Evolutionary conservation across 2,888 invertebrate species (phyloP).

Genomic region (Villa cingulata): DNA sequence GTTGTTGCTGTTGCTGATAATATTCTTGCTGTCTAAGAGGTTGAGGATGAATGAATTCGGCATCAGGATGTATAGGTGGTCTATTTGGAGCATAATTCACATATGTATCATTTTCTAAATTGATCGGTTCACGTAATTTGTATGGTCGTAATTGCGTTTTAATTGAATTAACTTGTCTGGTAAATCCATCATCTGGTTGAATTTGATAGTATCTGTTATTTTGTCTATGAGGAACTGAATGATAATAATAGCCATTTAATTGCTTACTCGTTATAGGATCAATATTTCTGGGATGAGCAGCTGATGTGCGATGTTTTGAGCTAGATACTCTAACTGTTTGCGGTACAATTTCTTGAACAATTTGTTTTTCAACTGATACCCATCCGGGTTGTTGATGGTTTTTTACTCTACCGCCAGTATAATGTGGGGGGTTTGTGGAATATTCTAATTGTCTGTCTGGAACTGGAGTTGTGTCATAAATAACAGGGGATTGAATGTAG

Average conservation of each 20-base stretch:
- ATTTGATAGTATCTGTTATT: constrained; percentile 23
- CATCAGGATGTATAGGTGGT: constrained; percentile 49
- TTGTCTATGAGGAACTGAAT: constrained; percentile 19
- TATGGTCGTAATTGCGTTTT: constrained; percentile 44
- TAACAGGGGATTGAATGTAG: not conserved
- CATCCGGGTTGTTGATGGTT: constrained; percentile 13
- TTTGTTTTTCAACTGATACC: constrained; percentile 24
- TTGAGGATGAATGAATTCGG: constrained; percentile 43
- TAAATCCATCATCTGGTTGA: not conserved
- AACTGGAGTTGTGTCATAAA: constrained; percentile 36
- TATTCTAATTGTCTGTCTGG: not conserved
- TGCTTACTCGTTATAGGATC: constrained; percentile 17
- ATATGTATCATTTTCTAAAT: constrained; percentile 44
- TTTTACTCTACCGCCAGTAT: too few relatives aligned
- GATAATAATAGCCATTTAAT: constrained; percentile 25
- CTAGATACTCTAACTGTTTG: constrained; percentile 13
- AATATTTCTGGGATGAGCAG: constrained; percentile 1
- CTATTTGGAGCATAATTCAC: constrained; percentile 51
- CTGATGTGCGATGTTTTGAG: not conserved
- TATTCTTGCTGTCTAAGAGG: constrained; percentile 31
- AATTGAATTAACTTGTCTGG: constrained; percentile 2
- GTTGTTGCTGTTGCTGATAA: not conserved
- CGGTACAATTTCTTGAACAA: constrained; percentile 19
- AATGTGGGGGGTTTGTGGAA: not conserved
- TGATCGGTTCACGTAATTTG: constrained; percentile 45